Base-by-base conservation (phyloP, 2,888 invertebrate genomes). In the Tanypteryx hageni region DNA sequence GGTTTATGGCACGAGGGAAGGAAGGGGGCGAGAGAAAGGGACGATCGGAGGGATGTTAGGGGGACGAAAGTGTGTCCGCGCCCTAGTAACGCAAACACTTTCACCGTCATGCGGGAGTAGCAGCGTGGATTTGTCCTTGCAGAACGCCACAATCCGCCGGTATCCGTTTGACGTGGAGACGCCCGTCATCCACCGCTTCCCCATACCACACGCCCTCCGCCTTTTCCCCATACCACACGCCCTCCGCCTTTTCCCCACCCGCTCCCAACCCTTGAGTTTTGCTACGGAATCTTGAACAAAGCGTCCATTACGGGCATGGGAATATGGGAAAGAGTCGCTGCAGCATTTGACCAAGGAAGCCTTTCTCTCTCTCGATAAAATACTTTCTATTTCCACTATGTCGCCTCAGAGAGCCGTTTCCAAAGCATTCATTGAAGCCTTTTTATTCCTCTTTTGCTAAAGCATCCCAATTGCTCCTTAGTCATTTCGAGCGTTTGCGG, bases 81-180 rank as follows among this genome's bases (percentile, higher is more conserved):
- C 76, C 27, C 76, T 11, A 76, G 10, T 22, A 76, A 76, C 76
- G 76, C 8, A 76, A 76, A 76, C 76, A 76, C 76, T 76, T 76
- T 76, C 76, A 22, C 76, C 9, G 0, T 14, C 64, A 16, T 8
- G 7, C 22, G 76, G 7, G 76, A 27, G n/a, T 22, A 76, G n/a
- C 76, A 76, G 27, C 76, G 22, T 22, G n/a, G 22, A 27, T n/a
- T n/a, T 27, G 3, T 76, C 76, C 76, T 76, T 76, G 10, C 22
- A 76, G n/a, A 68, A 18, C 10, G 5, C n/a, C 76, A 76, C 64
- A 64, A n/a, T n/a, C 68, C 68, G 68, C 68, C 68, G 68, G 11
- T 68, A 5, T n/a, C n/a, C 76, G 68, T n/a, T 68, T n/a, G 8
- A 22, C n/a, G 68, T 11, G 68, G 22, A 68, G 18, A 18, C n/a